Evolutionary conservation across 2,113 vertebrate species (phyloP), one percentile per base, ranked within the genome.

Genomic region (Callopanchax toddi): DNA sequence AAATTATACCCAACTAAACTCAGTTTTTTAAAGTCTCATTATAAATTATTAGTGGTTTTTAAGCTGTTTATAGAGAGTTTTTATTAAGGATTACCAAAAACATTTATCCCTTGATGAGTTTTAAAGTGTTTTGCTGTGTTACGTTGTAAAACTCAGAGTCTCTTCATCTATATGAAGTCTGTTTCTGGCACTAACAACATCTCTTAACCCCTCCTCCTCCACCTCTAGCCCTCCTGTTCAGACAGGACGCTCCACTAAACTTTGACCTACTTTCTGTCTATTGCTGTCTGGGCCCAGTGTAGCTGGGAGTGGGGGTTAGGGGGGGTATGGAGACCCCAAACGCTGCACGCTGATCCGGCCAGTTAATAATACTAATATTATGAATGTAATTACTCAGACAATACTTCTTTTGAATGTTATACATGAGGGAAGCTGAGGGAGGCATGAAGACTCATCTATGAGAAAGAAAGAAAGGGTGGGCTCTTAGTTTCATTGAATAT

Each of bases 171-270:
- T 25, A 45, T 42, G 21, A 50, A 45, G 46, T 52, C 44, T 36
- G 39, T 55, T 44, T 60, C 62, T 76, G 64, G 60, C 34, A 67
- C 57, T 26, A 59, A 64, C n/a, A 21, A 44, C 3, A 18, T 64
- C 78, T 51, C 51, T 65, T 51, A 65, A 59, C 6, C 36, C 40
- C 39, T 57, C 46, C 23, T 58, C 32, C 55, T 22, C 54, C 56
- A 71, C 53, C 59, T 61, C 76, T 43, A 74, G 42, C 67, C 81
- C 60, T 68, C 53, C 79, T 63, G 63, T 74, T 80, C 81, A 87
- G 85, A 91, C 86, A 72, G 74, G 76, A 89, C 70, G 81, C 89
- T 87, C 70, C 66, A 82, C 52, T 91, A 84, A 87, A 89, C 88
- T 89, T 89, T 89, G 86, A 91, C 89, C 88, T 82, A 89, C 71